Base-by-base conservation (phyloP, 1,140 invertebrate species). In the Harlomillsia oculata region DNA sequence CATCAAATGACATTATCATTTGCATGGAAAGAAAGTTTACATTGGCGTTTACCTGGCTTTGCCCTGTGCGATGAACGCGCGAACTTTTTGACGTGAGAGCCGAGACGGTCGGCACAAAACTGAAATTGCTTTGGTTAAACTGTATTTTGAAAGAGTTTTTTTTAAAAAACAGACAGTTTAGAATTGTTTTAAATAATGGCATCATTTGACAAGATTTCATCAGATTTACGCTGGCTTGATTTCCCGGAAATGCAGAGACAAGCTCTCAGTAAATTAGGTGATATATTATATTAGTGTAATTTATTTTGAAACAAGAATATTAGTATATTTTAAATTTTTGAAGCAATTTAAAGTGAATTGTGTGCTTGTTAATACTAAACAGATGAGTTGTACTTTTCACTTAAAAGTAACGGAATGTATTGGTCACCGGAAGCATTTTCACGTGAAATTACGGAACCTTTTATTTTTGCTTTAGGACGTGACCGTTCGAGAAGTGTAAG, bases 311-410 rank as follows among this genome's bases (percentile, higher is more conserved):
- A 41, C 21, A 41, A 21, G n/a, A 28, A 26, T 32, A 5, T 43
- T 43, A 23, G 9, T 20, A 11, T 3, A 13, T 28, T 4, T 16
- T 2, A n/a, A 1, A 13, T 34, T 1, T 21, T 23, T 34, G 16
- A 32, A 18, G 1, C 4, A 21, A 23, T 25, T 45, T 55, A 21
- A 21, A 2, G 28, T 21, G 8, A 3, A 39, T 39, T 11, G 32
- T 32, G 26, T 26, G 8, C 8, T 44, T 6, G 14, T 36, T 20
- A 20, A 20, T 46, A 32, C 32, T n/a, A 2, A 21, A 36, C 46
- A 60, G 59, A 60, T n/a, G 45, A 56, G 3, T 16, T 60, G 5
- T 60, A 60, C 40, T 56, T 44, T 32, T 43, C 53, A 11, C 51
- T 39, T 14, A 53, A 56, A 45, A 21, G 34, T 0, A 25, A 34